Conservation (phyloP, 2,888 invertebrate genomes). For the Patella caerulea region DNA sequence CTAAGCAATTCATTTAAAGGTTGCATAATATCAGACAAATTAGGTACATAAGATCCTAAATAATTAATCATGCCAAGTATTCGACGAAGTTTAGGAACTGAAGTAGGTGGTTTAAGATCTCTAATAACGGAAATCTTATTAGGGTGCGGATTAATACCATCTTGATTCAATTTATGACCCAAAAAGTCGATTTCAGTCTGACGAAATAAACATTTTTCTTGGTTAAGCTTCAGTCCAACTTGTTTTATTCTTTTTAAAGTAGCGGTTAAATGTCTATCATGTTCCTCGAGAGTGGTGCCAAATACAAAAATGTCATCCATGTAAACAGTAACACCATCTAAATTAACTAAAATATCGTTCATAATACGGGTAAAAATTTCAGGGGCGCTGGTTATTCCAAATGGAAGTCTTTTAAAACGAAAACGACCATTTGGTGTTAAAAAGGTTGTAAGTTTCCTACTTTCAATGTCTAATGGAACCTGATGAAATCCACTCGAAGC, state of each 20-base stretch:
- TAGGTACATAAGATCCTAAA: neutral
- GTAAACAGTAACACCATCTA: neutral
- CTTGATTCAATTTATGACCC: neutral
- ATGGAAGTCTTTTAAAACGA: no score
- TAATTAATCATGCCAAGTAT: neutral
- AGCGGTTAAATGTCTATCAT: neutral
- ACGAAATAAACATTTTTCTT: neutral
- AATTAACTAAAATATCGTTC: neutral
- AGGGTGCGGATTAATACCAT: neutral
- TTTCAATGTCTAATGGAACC: neutral
- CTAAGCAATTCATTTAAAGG: neutral
- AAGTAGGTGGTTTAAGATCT: neutral
- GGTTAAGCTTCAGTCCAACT: neutral
- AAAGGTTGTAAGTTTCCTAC: neutral
- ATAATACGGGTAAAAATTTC: neutral
- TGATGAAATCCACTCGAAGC: no score
- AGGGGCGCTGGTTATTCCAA: neutral
- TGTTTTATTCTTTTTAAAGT: neutral
- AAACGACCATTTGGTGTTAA: neutral
- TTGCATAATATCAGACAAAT: neutral
- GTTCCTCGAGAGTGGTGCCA: neutral
- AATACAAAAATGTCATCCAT: neutral
- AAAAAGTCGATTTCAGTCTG: neutral
- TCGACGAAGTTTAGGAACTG: neutral
- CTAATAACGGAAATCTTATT: neutral